These are phyloP conservation scores for Eurois occulta DNA, from an alignment of 2,888 invertebrate genomes.

Conservation along the genomic window DNA sequence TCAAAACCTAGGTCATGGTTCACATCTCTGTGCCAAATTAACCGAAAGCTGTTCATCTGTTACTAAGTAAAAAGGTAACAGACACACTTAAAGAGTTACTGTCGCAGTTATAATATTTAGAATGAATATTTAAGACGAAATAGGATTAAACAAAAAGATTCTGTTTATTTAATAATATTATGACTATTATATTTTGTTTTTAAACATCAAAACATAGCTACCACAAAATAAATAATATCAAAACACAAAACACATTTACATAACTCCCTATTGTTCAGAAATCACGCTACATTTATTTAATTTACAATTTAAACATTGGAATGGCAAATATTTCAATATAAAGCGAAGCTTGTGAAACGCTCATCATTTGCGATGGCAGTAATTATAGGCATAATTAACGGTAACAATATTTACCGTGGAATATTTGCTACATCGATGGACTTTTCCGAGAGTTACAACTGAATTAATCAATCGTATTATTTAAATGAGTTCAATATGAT, in stretches of 20 bases:
- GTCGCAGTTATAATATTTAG: not conserved
- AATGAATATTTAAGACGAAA: not conserved
- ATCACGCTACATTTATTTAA: conserved; percentile 23
- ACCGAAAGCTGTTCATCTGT: not conserved
- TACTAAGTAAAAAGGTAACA: not conserved
- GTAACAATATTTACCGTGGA: conserved; percentile 40
- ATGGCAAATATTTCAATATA: conserved; percentile 20
- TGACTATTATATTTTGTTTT: not conserved
- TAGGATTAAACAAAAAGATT: conserved; percentile 5
- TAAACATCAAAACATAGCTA: not conserved
- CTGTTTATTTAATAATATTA: not conserved
- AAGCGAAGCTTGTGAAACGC: conserved; percentile 35
- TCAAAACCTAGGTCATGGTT: not conserved
- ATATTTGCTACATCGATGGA: conserved; percentile 44
- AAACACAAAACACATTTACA: not conserved
- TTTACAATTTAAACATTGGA: conserved; percentile 14
- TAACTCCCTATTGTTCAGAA: not conserved
- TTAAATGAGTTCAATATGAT: conserved; percentile 26
- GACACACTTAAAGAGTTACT: not conserved
- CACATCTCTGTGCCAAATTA: not conserved
- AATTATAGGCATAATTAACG: conserved; percentile 55
- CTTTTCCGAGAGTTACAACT: conserved; percentile 21
- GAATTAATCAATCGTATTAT: conserved; percentile 34
- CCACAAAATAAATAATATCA: conserved; percentile 7
- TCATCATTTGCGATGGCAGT: conserved; percentile 30